These are phyloP conservation scores for rat (Rattus norvegicus) DNA, from an alignment of 2,113 vertebrate genomes.

Conservation along the genomic window GRCr8 NC_086020.1:109373501-109374000, in stretches of 20 bases:
- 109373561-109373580: neutral
- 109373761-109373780: neutral
- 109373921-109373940: neutral
- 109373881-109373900: neutral
- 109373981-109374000: slow-evolving; percentile 52
- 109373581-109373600: slow-evolving; percentile 1
- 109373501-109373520: neutral
- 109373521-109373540: neutral
- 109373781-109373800: neutral
- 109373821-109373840: neutral
- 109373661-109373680: neutral
- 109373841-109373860: neutral
- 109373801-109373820: neutral
- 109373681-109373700: neutral
- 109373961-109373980: slow-evolving; percentile 56
- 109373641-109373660: neutral
- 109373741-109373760: neutral
- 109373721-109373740: neutral
- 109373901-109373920: slow-evolving; percentile 4
- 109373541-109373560: slow-evolving; percentile 6
- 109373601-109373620: slow-evolving; percentile 9
- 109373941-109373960: slow-evolving; percentile 9
- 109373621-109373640: neutral
- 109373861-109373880: neutral
- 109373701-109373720: neutral